phyloP scores from a whole-genome alignment of 2,113 vertebrate genomes.

The Barbus barbus region DNA sequence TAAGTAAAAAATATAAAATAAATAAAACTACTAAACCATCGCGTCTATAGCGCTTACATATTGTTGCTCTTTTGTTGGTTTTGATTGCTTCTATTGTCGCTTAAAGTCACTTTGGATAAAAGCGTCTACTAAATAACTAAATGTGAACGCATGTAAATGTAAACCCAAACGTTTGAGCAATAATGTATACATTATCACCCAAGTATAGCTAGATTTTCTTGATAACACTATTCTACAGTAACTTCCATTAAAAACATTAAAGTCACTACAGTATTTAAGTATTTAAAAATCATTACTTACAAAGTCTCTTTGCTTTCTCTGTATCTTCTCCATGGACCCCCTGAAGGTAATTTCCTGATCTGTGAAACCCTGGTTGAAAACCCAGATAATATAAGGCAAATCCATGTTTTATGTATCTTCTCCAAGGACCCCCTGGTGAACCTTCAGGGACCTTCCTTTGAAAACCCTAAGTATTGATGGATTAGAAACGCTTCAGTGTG shows the following conservation, averaged over 20 bases:
- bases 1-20: too few species aligned
- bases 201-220: too few species aligned
- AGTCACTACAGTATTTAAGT: neutral
- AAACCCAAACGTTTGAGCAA: too few species aligned
- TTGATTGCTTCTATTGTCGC: too few species aligned
- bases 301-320: neutral
- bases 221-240: too few species aligned
- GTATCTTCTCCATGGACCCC: neutral
- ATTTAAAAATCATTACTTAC: neutral
- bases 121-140: too few species aligned
- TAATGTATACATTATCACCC: too few species aligned
- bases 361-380: neutral
- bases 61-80: too few species aligned
- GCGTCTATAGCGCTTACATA: too few species aligned
- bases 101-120: too few species aligned
- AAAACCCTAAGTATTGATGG: conserved; percentile 1
- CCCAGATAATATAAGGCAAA: neutral
- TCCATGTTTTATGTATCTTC: neutral
- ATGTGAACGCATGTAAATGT: too few species aligned
- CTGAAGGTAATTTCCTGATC: neutral
- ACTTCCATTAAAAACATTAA: neutral
- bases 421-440: neutral
- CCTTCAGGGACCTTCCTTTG: neutral
- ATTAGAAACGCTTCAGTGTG: conserved; percentile 31
- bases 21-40: too few species aligned